phyloP scores from a whole-genome alignment of 2,113 vertebrate genomes.

The Hepsetus odoe region DNA sequence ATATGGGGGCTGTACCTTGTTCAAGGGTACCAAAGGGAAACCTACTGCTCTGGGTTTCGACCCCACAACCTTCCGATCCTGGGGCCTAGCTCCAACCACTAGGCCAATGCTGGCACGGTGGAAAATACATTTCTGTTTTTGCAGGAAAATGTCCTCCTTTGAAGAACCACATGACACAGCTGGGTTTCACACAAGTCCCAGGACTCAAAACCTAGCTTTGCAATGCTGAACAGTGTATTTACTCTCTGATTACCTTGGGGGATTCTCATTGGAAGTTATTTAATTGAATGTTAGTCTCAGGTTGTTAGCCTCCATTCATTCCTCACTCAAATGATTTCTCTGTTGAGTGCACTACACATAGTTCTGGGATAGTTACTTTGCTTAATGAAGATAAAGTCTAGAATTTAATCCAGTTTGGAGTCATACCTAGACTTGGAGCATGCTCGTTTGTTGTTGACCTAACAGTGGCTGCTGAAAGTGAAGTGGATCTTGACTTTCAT shows the following conservation, averaged over 20 bases:
- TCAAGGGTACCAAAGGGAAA: too few relatives aligned
- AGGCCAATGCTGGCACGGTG: too few relatives aligned
- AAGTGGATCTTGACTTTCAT: conserved; percentile 3
- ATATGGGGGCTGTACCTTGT: too few relatives aligned
- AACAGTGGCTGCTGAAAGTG: not conserved
- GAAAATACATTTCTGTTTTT: not conserved
- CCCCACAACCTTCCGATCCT: too few relatives aligned
- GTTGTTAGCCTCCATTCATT: not conserved
- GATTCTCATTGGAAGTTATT: not conserved
- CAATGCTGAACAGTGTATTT: not conserved
- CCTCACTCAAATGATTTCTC: not conserved
- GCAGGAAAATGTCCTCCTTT: too few relatives aligned
- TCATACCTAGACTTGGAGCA: not conserved
- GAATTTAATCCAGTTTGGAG: not conserved
- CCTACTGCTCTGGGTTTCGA: too few relatives aligned
- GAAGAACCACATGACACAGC: not conserved
- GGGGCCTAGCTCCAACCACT: too few relatives aligned
- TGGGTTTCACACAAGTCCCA: conserved; percentile 6
- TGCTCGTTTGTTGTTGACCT: not conserved
- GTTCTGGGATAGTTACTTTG: not conserved
- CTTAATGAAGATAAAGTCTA: not conserved
- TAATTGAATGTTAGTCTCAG: not conserved
- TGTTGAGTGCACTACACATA: too few relatives aligned
- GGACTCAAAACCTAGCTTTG: not conserved
- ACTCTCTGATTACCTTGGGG: not conserved